Evolutionary conservation across 2,797 vertebrate species (phyloP).

Genomic region (Coluber constrictor): DNA sequence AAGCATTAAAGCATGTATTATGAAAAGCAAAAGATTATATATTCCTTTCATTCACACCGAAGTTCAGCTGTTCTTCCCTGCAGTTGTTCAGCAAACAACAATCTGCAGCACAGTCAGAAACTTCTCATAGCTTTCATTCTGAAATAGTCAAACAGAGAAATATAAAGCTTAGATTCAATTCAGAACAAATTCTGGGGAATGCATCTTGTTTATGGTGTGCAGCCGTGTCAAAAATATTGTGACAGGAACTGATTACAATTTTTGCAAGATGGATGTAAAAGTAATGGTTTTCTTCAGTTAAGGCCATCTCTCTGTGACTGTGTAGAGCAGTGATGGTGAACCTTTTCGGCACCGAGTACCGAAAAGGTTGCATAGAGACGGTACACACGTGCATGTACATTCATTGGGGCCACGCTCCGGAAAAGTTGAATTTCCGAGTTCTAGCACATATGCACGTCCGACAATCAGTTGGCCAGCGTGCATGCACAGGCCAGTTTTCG

Average conservation of each 20-base stretch:
- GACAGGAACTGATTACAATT: neutral
- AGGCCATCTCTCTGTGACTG: neutral
- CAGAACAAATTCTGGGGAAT: neutral
- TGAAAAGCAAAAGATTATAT: neutral
- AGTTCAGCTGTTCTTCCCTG: neutral
- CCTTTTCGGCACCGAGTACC: no score
- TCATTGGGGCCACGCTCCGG: no score
- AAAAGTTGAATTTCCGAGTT: no score
- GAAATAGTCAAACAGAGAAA: neutral
- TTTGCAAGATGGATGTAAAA: neutral
- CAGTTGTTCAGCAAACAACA: neutral
- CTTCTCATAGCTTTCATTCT: neutral
- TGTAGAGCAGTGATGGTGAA: neutral
- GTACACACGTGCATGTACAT: no score
- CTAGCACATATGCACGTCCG: no score
- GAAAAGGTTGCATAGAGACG: no score
- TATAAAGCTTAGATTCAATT: neutral
- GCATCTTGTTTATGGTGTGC: neutral
- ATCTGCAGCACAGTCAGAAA: neutral
- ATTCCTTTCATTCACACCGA: neutral
- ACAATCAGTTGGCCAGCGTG: no score
- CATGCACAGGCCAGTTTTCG: no score
- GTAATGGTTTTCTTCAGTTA: neutral
- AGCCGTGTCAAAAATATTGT: neutral
- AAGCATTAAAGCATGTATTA: neutral